Percentiles rank a stretch among this genome's conserved stretches.
These are phyloP conservation scores for Rhinolophus sinicus DNA, from an alignment of 2,113 vertebrate species.

Conservation along the genomic window DNA sequence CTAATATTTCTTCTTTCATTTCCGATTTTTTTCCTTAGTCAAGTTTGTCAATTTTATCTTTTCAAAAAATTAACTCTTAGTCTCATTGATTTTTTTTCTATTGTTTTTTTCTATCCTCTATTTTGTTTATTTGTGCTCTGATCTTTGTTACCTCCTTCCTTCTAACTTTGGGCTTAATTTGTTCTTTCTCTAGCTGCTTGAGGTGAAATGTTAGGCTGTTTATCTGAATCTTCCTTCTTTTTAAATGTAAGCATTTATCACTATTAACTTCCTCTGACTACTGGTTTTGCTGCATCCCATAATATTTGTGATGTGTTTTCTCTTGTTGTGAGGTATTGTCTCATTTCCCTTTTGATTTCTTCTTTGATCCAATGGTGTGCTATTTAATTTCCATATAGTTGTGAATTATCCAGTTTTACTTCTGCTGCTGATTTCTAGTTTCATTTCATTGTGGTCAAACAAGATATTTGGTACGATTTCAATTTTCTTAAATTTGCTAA, in stretches of 20 bases:
- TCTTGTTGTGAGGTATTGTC: background rate
- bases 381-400: background rate
- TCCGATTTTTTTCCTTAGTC: background rate
- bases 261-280: background rate
- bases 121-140: background rate
- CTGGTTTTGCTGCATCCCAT: background rate
- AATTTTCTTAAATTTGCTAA: slow-evolving; percentile 9
- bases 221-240: background rate
- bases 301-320: background rate
- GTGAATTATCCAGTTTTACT: slow-evolving; percentile 5
- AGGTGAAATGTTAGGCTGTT: background rate
- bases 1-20: background rate
- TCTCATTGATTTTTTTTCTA: background rate
- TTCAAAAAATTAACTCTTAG: background rate
- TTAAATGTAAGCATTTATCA: background rate
- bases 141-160: background rate
- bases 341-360: slow-evolving; percentile 24
- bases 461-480: background rate
- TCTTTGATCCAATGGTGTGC: background rate
- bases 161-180: background rate
- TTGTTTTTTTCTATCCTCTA: background rate
- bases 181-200: background rate
- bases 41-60: background rate
- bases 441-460: background rate
- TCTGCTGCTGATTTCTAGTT: background rate